Base-by-base conservation (phyloP, 2,797 vertebrate species). In the Eidolon dupreanum region DNA sequence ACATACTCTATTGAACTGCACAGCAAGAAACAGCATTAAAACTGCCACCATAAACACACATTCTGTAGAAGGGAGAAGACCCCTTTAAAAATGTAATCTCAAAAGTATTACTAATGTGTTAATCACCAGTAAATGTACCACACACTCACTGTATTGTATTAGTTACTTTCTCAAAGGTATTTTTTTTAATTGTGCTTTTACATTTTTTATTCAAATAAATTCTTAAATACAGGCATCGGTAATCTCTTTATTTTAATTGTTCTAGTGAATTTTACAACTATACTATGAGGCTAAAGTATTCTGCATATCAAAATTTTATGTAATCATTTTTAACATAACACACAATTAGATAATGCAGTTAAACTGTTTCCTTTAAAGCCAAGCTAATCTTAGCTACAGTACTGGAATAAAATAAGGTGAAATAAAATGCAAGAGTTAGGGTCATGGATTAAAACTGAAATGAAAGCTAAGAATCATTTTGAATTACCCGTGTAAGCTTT, bases 11-110 rank as follows among this genome's bases (percentile, higher is more conserved):
- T 98, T 98, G 98, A 98, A 98, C 86, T 66, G 97, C 98, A 96
- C 98, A 98, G 98, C 94, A 93, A 98, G 98, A 97, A 97, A 78
- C 90, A 96, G 97, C 97, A 97, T 97, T 97, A 98, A 98, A 98
- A 93, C 96, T 97, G 97, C 95, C 92, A 92, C 97, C 82, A 86
- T 93, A 95, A 97, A 97, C 96, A 97, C 88, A 90, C 82, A 95
- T 78, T 74, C 55, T 92, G 49, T n/a, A 63, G 93, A 73, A 96
- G 74, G 96, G 98, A 98, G n/a, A 95, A 91, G 93, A 66, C 85
- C 91, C 86, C 97, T 97, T 97, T 97, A 96, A 97, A 98, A 97
- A 97, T 77, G 89, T 1, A 96, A 61, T 92, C 86, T 98, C 90
- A 79, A 90, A 98, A 97, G 77, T 95, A 93, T 96, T 97, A 83